A percentile compares a stretch with the other conserved stretches of the same genome.
phyloP scores from a whole-genome alignment of 2,888 invertebrate species.

The Meteorus cinctellus region DNA sequence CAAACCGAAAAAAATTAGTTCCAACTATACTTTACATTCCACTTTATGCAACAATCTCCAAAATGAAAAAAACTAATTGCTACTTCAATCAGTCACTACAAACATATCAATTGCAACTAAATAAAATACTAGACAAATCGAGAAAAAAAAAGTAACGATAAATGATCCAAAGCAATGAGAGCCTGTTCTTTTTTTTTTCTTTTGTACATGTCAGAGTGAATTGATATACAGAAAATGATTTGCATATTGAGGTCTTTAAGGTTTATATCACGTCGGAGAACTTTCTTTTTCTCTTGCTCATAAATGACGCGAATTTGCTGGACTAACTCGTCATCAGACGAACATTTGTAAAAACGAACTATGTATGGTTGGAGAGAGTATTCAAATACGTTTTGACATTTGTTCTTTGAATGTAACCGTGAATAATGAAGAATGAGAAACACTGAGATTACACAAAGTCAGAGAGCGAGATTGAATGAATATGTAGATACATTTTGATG shows the following conservation, averaged over 20 bases:
- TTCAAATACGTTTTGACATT: not conserved
- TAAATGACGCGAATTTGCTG: not conserved
- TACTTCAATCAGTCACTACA: too few relatives aligned
- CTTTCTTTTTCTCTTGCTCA: constrained; percentile 15
- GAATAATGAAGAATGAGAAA: not conserved
- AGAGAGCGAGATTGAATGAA: not conserved
- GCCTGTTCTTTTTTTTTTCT: not conserved
- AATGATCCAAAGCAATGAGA: not conserved
- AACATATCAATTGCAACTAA: too few relatives aligned
- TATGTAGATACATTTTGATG: not conserved
- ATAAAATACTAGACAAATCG: not conserved
- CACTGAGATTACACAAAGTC: not conserved
- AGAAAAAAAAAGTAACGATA: not conserved
- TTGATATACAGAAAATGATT: constrained; percentile 24
- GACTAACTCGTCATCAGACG: not conserved
- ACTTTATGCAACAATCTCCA: too few relatives aligned
- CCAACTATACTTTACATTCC: too few relatives aligned
- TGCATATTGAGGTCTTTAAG: constrained; percentile 7
- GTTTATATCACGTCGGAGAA: not conserved
- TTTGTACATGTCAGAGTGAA: constrained; percentile 6
- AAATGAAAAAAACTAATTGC: too few relatives aligned
- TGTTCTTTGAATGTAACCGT: too few relatives aligned
- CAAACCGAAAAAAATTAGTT: too few relatives aligned
- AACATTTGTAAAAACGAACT: not conserved
- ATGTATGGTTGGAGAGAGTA: not conserved